A percentile compares a stretch with the other conserved stretches of the same genome.
These are phyloP conservation scores for Ypsolopha sequella DNA, from an alignment of 2,888 invertebrate genomes.

Conservation along the genomic window DNA sequence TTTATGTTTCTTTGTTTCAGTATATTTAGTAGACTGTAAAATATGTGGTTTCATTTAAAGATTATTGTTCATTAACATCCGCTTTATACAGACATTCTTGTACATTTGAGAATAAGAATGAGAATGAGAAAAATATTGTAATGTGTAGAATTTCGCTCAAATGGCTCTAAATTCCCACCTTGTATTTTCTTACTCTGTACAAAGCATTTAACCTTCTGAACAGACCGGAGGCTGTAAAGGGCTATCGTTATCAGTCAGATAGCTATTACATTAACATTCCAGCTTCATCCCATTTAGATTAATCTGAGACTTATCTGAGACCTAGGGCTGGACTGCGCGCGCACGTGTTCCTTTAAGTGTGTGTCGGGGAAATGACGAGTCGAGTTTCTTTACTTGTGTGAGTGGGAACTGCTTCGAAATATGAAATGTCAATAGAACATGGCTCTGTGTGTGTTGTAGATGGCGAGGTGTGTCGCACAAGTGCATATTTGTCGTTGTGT, in stretches of 20 bases:
- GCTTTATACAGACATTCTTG: no score
- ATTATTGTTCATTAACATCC: no score
- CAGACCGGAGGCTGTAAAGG: no score
- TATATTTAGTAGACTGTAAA: no score
- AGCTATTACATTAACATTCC: slow-evolving; percentile 3
- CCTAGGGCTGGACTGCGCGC: neutral
- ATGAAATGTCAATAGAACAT: neutral
- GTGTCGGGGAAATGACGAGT: neutral
- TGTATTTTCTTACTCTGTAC: no score
- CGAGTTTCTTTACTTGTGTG: neutral
- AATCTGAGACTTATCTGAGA: neutral
- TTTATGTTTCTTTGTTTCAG: no score
- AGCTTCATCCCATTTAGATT: slow-evolving; percentile 1
- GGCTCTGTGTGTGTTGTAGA: neutral
- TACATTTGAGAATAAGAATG: no score
- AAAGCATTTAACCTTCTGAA: no score
- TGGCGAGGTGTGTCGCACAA: neutral
- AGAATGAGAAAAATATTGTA: no score
- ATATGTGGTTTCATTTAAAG: no score
- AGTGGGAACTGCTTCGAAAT: neutral
- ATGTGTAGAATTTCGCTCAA: no score
- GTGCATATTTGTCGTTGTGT: neutral
- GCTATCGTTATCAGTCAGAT: neutral
- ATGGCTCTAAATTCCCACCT: no score
- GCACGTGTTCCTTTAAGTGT: neutral